Conservation (phyloP, 2,797 vertebrate species). For the Acanthiza pusilla region DNA sequence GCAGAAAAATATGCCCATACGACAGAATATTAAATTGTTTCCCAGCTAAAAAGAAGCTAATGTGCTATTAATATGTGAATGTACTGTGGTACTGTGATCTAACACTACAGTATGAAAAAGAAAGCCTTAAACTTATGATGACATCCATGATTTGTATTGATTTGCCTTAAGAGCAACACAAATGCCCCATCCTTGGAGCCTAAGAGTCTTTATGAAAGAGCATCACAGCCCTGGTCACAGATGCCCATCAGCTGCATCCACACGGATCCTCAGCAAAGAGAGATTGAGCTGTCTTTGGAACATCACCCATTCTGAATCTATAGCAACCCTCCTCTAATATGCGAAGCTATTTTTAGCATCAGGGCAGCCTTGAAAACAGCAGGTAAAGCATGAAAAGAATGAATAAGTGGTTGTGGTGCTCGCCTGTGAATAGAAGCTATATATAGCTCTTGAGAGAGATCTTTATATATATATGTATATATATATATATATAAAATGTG, state of each 20-base stretch:
- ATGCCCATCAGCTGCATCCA: not conserved
- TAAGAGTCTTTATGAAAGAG: not conserved
- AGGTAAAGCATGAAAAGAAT: slow-evolving; percentile 59
- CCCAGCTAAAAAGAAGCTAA: not conserved
- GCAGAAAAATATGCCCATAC: not conserved
- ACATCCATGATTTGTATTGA: not conserved
- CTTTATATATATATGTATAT: not conserved
- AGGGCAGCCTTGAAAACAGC: slow-evolving; percentile 54
- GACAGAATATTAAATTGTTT: not conserved
- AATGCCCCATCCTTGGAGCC: not conserved
- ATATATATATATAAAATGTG: not conserved
- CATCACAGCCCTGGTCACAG: not conserved
- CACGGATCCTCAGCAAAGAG: not conserved
- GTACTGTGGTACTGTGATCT: not conserved
- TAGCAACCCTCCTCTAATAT: slow-evolving; percentile 54
- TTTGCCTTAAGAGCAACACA: not conserved
- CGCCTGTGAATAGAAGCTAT: slow-evolving; percentile 35
- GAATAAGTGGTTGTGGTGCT: slow-evolving; percentile 52
- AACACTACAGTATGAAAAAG: not conserved
- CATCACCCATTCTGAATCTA: slow-evolving; percentile 38
- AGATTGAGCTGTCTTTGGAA: slow-evolving; percentile 1
- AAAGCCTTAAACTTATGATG: not conserved
- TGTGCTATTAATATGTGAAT: not conserved
- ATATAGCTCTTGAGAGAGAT: not conserved
- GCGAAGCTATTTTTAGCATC: slow-evolving; percentile 32